Evolutionary conservation across 2,888 invertebrate species (phyloP).

Genomic region (Macaria notata): DNA sequence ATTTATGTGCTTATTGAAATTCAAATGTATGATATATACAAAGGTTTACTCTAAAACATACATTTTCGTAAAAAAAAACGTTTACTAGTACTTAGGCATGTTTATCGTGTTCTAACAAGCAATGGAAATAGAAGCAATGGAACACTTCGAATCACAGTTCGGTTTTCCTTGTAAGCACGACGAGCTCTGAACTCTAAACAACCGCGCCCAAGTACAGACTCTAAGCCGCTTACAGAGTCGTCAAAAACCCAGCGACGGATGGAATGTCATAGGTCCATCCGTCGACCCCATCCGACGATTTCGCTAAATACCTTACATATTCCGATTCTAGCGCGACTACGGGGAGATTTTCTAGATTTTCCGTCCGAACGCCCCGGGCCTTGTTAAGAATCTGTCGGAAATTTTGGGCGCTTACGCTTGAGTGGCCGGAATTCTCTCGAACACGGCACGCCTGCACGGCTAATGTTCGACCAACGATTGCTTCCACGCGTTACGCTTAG

Average conservation of each 20-base stretch:
- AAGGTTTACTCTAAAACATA: no score
- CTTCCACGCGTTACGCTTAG: conserved; percentile 34
- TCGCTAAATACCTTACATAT: conserved; percentile 73
- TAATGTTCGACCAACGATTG: conserved; percentile 37
- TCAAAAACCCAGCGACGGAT: conserved; percentile 15
- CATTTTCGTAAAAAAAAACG: no score
- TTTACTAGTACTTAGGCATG: no score
- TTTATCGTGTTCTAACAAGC: no score
- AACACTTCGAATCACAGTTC: no score
- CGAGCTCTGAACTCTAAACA: no score
- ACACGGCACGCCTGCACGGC: conserved; percentile 18
- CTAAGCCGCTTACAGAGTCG: conserved; percentile 12
- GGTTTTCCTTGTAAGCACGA: no score
- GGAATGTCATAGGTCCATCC: conserved; percentile 22
- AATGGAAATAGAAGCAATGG: no score
- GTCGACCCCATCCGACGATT: conserved; percentile 9
- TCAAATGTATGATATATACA: no score
- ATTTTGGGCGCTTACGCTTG: conserved; percentile 54
- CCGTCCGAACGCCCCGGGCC: conserved; percentile 58
- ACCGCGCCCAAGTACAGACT: conserved; percentile 1
- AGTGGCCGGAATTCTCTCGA: conserved; percentile 50
- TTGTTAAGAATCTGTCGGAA: conserved; percentile 74
- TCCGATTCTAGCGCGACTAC: conserved; percentile 69
- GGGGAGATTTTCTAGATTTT: conserved; percentile 77
- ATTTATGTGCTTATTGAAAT: no score